phyloP scores from a whole-genome alignment of 2,888 invertebrate genomes.

The Psylliodes chrysocephalus region DNA sequence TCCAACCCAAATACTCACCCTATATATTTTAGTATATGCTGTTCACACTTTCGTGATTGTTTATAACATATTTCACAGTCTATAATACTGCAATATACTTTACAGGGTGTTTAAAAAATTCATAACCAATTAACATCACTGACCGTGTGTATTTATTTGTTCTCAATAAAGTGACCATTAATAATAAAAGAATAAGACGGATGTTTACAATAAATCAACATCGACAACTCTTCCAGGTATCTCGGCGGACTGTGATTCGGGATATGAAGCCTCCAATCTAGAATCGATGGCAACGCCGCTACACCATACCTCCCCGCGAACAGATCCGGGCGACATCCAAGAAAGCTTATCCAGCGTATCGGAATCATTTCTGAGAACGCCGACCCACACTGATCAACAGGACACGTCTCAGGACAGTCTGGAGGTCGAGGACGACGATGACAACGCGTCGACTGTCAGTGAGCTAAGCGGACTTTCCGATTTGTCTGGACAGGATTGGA shows the following conservation, averaged over 20 bases:
- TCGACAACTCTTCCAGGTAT: no score
- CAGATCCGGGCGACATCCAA: conserved; percentile 48
- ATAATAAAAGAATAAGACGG: no score
- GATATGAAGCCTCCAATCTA: conserved; percentile 59
- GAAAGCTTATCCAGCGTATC: conserved; percentile 50
- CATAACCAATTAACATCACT: no score
- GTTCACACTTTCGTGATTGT: no score
- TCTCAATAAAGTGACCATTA: no score
- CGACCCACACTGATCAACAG: conserved; percentile 50
- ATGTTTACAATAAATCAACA: no score
- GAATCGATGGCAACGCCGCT: conserved; percentile 54
- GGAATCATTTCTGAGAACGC: conserved; percentile 50
- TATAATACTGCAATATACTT: no score
- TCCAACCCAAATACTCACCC: no score
- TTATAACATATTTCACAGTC: no score
- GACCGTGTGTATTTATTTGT: no score
- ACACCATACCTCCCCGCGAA: conserved; percentile 52
- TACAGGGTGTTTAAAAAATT: no score
- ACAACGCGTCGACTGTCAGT: conserved; percentile 66
- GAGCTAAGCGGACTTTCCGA: conserved; percentile 73
- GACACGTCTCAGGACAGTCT: conserved; percentile 58
- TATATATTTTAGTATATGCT: no score
- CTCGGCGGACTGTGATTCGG: conserved; percentile 60
- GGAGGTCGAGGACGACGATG: conserved; percentile 48
- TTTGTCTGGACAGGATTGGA: conserved; percentile 77